A percentile compares a stretch with the other conserved stretches of the same genome.
Evolutionary conservation across 2,113 vertebrate species (phyloP).

Genomic region (Gnathonemus longibarbis): DNA sequence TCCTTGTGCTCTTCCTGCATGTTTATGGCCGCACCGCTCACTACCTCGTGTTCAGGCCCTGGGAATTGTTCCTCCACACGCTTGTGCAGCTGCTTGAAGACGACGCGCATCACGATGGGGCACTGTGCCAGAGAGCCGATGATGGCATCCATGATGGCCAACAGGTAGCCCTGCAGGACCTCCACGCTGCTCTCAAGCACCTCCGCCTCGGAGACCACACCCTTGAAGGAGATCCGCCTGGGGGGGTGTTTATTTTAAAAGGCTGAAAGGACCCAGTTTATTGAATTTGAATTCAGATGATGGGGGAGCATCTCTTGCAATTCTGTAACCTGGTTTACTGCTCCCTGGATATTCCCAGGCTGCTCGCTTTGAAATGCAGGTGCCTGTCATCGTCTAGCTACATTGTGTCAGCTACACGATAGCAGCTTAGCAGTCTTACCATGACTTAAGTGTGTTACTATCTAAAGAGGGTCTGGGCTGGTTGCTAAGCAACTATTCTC

Average conservation of each 20-base stretch:
- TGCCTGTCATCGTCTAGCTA: neutral
- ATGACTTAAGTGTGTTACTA: constrained; percentile 11
- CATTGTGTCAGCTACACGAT: neutral
- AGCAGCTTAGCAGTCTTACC: neutral
- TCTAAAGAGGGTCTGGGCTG: constrained; percentile 47
- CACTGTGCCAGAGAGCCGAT: constrained; percentile 70
- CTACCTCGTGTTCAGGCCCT: constrained; percentile 61
- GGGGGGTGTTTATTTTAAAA: neutral
- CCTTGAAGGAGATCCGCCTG: constrained; percentile 84
- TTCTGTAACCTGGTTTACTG: neutral
- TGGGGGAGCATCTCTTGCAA: neutral
- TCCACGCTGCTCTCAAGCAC: constrained; percentile 79
- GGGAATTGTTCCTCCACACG: constrained; percentile 72
- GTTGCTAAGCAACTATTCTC: constrained; percentile 60
- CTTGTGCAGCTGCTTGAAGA: constrained; percentile 76
- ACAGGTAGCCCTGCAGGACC: constrained; percentile 74
- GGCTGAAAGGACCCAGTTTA: neutral
- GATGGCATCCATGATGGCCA: constrained; percentile 69
- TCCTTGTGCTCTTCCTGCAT: neutral
- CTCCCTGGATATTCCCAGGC: neutral
- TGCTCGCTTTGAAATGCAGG: neutral
- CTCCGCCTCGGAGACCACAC: constrained; percentile 63
- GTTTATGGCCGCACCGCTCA: neutral
- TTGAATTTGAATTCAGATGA: neutral
- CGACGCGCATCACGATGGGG: constrained; percentile 70